Conservation (phyloP, 2,113 vertebrate genomes). For the Onychostoma macrolepis region DNA sequence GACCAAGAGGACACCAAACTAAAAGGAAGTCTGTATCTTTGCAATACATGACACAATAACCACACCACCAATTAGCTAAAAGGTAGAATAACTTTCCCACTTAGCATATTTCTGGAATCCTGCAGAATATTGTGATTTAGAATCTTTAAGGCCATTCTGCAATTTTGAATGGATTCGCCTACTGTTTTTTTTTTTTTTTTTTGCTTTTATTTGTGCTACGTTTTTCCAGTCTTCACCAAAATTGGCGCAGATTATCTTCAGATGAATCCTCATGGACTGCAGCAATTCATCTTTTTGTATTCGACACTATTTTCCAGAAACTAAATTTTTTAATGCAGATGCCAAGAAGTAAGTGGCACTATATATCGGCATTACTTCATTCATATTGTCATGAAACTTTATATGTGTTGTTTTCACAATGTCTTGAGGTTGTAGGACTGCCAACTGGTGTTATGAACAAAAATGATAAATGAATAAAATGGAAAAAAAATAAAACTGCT, state of each 20-base stretch:
- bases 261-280: not conserved
- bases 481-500: not conserved
- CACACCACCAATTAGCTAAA: not conserved
- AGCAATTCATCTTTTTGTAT: not conserved
- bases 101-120: not conserved
- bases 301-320: not conserved
- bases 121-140: not conserved
- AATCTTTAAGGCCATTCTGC: not conserved
- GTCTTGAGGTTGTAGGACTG: not conserved
- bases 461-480: not conserved
- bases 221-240: not conserved
- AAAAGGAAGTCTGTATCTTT: not conserved
- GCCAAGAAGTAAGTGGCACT: not conserved
- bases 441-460: not conserved
- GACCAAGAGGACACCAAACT: not conserved
- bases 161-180: not conserved
- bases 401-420: not conserved
- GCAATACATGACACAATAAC: not conserved
- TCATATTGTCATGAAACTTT: not conserved
- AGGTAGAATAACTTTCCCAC: not conserved
- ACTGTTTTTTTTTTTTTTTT: not conserved
- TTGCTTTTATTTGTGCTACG: not conserved
- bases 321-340: not conserved
- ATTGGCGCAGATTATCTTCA: not conserved
- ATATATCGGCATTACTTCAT: not conserved